Conservation (phyloP, 2,888 invertebrate genomes). For the Cylloceria caligata region DNA sequence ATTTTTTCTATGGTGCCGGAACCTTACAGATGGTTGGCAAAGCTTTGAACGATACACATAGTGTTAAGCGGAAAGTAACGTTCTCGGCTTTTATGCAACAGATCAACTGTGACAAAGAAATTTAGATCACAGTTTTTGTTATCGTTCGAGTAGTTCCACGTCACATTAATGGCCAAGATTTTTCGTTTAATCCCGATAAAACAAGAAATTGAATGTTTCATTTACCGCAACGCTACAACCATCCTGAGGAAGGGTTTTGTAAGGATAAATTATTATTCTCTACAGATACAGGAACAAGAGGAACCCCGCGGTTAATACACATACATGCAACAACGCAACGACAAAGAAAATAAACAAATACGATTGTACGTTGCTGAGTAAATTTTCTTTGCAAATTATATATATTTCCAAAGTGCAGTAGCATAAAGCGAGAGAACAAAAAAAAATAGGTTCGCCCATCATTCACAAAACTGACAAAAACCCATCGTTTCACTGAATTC, state of each 20-base stretch:
- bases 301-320: conserved; percentile 2
- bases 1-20: too few relatives aligned
- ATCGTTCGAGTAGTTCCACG: too few relatives aligned
- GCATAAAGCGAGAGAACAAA: conserved; percentile 32
- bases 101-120: too few relatives aligned
- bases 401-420: conserved; percentile 62
- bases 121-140: too few relatives aligned
- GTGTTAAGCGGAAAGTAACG: too few relatives aligned
- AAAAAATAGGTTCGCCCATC: conserved; percentile 50
- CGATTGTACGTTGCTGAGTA: conserved; percentile 48
- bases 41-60: too few relatives aligned
- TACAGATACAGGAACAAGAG: conserved; percentile 1
- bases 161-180: background rate
- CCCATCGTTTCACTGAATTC: conserved; percentile 34
- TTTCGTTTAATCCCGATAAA: background rate
- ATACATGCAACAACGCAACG: conserved; percentile 3
- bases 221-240: conserved; percentile 1
- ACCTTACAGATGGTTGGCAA: too few relatives aligned
- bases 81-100: too few relatives aligned
- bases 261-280: conserved; percentile 13
- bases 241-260: background rate
- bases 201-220: background rate
- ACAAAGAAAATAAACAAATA: conserved; percentile 57
- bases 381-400: conserved; percentile 60
- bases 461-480: conserved; percentile 56